Base-by-base conservation (phyloP, 2,888 invertebrate species). In the Pandemis corylana region DNA sequence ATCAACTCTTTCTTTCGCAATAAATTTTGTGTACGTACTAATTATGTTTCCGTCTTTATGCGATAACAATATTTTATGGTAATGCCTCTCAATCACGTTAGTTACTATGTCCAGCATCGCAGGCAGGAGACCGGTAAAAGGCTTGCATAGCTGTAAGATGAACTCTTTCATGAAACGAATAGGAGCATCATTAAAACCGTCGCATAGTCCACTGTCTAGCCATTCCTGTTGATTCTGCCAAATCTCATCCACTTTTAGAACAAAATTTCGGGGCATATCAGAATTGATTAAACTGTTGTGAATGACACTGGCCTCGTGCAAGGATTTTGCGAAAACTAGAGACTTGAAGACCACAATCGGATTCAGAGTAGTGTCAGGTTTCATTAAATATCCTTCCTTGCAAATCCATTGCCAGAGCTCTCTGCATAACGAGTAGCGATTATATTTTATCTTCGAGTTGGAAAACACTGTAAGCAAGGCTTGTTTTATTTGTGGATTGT, bases 71-170 rank as follows among this genome's bases (percentile, higher is more conserved):
- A 72, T 72, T 56, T 68, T 72, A 7, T 72, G 28, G 56, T 81
- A 79, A 68, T 86, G 82, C 28, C 66, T 78, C 41, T 86, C 87
- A 13, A 87, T 64, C 13, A 87, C 80, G 49, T 85, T 83, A 0
- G 78, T 36, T 3, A 85, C 75, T 0, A 85, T 82, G 41, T 87
- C 86, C 0, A 84, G 77, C 82, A 86, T 85, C 3, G 78, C 78
- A n/a, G 75, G 68, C 0, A 74, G 72, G 63, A 51, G 5, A 51
- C 13, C 51, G 13, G 77, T 81, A 68, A 83, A 87, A 6, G 76
- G 72, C 5, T 79, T 80, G 64, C 86, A 87, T 71, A 76, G 78
- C 13, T 71, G 68, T 7, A 74, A 41, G 9, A 84, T 7, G 20
- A 83, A 80, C 69, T 82, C 82, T 69, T 79, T 80, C 36, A 76